Conservation (phyloP, 1,140 invertebrate species). For the Caenorhabditis inopinata region DNA sequence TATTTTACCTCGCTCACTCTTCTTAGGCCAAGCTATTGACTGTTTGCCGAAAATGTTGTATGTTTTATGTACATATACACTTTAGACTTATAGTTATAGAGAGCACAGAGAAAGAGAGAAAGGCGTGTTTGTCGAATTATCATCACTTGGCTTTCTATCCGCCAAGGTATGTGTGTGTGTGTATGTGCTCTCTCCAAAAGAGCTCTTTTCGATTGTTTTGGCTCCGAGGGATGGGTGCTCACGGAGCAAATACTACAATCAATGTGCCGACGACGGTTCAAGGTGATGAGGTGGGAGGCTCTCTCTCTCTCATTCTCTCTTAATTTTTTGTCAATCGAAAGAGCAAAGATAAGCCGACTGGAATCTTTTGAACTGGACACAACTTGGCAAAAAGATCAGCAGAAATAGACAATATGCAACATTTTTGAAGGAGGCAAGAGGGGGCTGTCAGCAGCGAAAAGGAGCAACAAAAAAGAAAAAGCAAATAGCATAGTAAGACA, state of each 20-base stretch:
- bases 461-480: background rate
- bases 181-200: no score
- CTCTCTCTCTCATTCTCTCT: no score
- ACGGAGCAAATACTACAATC: conserved; percentile 19
- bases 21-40: no score
- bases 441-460: no score
- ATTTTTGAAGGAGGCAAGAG: no score
- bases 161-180: no score
- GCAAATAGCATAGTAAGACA: background rate
- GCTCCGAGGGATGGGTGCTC: background rate
- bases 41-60: background rate
- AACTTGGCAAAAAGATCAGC: background rate
- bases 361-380: background rate
- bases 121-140: conserved; percentile 5
- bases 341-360: background rate
- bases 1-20: no score
- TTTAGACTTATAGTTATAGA: background rate
- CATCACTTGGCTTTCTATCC: no score
- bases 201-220: no score
- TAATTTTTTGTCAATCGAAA: no score
- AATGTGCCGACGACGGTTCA: background rate
- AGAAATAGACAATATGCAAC: no score
- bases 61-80: background rate
- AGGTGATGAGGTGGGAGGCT: background rate
- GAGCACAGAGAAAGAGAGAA: background rate